Evolutionary conservation across 2,888 invertebrate genomes (phyloP), one percentile per base, ranked within the genome.

Genomic region (Xestia ashworthii): DNA sequence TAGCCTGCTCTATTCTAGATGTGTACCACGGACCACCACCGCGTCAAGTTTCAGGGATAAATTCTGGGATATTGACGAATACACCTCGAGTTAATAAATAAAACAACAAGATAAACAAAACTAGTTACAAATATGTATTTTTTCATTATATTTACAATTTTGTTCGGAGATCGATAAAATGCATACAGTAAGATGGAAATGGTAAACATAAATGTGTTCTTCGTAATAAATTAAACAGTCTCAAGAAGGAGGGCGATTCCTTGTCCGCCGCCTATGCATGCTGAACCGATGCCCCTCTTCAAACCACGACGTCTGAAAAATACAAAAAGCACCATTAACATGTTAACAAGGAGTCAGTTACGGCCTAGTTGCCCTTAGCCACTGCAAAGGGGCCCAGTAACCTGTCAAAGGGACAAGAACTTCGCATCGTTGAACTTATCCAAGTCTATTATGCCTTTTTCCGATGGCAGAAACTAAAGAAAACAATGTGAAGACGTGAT

Each of bases 241-340:
- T 99, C 99, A 65, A 99, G 92, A 83, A 99, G 97, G 0, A 99
- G 92, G 11, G 99, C 99, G 90, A 99, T 99, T 75, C 99, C 99
- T 96, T 99, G 99, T 44, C 99, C 99, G 58, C 99, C 99, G 53
- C 99, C 99, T 94, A 99, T 99, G 93, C 99, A 99, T 0, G 99
- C 99, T 6, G 99, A 98, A 19, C 99, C 99, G 91, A 99, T 98
- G 46, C 98, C 99, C 86, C 98, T 97, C 94, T 99, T 99, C 50
- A 98, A 97, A 75, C 98, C 98, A 80, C 98, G 98, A 78, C 99
- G 98, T 94, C 99, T 99, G 93, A 68, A 97, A 97, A 55, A 88
- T 74, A 66, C 73, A 89, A 74, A 12, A 70, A 82, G 74, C 74
- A 0, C 3, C 0, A 3, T 55, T 76, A 70, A 22, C 9, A 53